These are phyloP conservation scores for Pachycephala philippinensis DNA, from an alignment of 2,113 vertebrate species.

Conservation along the genomic window DNA sequence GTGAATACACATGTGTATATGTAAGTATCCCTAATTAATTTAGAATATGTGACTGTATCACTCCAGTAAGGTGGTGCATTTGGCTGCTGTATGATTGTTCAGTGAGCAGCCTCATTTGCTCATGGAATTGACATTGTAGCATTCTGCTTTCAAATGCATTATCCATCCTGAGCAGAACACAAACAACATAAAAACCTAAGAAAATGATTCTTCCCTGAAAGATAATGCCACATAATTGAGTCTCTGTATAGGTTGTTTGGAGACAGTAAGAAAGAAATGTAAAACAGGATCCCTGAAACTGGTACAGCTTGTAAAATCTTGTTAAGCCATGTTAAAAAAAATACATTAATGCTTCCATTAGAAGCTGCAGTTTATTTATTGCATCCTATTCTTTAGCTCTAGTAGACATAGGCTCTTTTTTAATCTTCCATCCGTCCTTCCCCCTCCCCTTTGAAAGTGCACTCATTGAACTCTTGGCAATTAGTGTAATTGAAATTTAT, in stretches of 20 bases:
- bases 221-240: conserved; percentile 72
- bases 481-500: conserved; percentile 99
- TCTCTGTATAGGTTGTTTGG: conserved; percentile 74
- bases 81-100: not conserved
- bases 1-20: not conserved
- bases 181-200: conserved; percentile 62
- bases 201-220: conserved; percentile 70
- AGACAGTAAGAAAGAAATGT: conserved; percentile 80
- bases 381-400: conserved; percentile 74
- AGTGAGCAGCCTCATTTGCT: conserved; percentile 3
- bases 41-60: not conserved
- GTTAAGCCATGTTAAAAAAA: conserved; percentile 78
- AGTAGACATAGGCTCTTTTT: conserved; percentile 62
- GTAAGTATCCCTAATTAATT: not conserved
- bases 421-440: conserved; percentile 63
- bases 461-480: conserved; percentile 92
- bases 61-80: not conserved
- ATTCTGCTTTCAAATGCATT: conserved; percentile 60
- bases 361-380: conserved; percentile 80
- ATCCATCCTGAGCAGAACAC: conserved; percentile 49
- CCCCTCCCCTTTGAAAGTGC: conserved; percentile 73
- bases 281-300: conserved; percentile 76
- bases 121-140: conserved; percentile 11
- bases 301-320: conserved; percentile 81
- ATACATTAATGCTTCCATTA: conserved; percentile 76